phyloP scores from a whole-genome alignment of 2,113 vertebrate species.

The Eolophus roseicapilla region DNA sequence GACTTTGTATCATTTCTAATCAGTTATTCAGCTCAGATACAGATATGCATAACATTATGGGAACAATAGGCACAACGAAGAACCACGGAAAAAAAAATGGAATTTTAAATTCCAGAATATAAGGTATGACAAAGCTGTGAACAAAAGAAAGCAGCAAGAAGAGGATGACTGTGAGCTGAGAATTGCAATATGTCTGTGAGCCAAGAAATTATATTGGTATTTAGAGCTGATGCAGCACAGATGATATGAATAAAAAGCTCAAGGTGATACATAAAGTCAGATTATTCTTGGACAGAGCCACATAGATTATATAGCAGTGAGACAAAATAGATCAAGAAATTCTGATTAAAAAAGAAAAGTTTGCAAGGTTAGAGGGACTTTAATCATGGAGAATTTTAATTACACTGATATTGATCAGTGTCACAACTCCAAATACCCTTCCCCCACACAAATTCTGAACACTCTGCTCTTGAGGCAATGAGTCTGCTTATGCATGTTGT shows the following conservation, averaged over 20 bases:
- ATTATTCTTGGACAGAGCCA: neutral
- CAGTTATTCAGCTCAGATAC: conserved; percentile 8
- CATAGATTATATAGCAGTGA: neutral
- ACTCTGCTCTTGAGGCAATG: neutral
- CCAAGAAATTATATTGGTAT: conserved; percentile 16
- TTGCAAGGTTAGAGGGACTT: conserved; percentile 43
- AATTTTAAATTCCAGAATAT: conserved; percentile 2
- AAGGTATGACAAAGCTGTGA: neutral
- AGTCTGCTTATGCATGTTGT: neutral
- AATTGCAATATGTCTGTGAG: neutral
- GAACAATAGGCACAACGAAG: neutral
- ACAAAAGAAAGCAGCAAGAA: neutral
- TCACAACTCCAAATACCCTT: neutral
- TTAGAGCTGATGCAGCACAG: conserved; percentile 42
- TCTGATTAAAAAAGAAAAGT: conserved; percentile 30
- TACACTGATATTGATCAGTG: conserved; percentile 52
- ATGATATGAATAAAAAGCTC: conserved; percentile 31
- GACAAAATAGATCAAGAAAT: conserved; percentile 49
- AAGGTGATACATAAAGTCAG: conserved; percentile 40
- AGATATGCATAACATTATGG: neutral
- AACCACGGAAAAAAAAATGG: neutral
- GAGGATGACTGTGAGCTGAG: neutral
- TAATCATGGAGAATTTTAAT: conserved; percentile 67
- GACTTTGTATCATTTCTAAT: neutral
- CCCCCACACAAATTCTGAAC: neutral